Percentiles rank a stretch among this genome's conserved stretches.
These are phyloP conservation scores for Lytechinus variegatus DNA, from an alignment of 35 echinoderm and acorn worm genomes.

Conservation along the genomic window DNA sequence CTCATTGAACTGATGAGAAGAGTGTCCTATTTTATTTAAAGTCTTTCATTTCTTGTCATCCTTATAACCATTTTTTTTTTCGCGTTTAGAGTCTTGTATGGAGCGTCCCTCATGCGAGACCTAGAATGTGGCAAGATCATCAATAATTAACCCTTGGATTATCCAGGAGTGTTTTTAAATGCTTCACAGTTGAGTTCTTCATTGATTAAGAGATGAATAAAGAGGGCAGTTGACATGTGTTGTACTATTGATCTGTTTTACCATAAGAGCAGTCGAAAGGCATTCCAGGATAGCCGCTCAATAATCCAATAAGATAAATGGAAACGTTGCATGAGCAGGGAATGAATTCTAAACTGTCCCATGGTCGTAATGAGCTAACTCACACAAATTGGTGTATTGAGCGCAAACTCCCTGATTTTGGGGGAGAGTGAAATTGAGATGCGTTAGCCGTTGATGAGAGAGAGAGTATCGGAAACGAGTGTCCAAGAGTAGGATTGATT, in stretches of 20 bases:
- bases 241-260: conserved; percentile 27
- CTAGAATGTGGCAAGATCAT: background rate
- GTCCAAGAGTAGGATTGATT: background rate
- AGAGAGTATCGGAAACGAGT: background rate
- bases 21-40: background rate
- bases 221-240: background rate
- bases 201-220: background rate
- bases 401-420: background rate
- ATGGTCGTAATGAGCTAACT: background rate
- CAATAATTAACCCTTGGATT: background rate
- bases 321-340: background rate
- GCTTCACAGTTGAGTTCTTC: background rate
- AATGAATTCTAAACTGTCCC: background rate
- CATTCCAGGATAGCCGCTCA: background rate
- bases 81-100: background rate
- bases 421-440: background rate
- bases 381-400: background rate
- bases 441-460: background rate
- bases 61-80: background rate
- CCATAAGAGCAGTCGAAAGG: background rate
- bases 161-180: background rate
- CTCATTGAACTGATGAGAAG: background rate
- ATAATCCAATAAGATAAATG: background rate
- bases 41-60: background rate
- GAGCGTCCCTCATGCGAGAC: background rate